Conservation (phyloP, 1,140 invertebrate species). For the Drosophila virilis region DNA sequence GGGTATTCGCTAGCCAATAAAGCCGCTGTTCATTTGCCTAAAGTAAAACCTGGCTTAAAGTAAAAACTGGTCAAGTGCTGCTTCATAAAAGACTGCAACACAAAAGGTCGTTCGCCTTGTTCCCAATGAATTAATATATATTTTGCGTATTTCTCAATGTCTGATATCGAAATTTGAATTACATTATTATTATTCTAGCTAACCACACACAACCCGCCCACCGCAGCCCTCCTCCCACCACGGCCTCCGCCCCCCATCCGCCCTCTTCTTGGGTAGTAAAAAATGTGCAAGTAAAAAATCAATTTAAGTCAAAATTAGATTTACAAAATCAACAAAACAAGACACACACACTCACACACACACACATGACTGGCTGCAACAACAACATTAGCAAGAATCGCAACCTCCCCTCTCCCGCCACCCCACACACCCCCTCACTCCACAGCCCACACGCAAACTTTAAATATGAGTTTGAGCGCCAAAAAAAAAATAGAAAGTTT, state of each 20-base stretch:
- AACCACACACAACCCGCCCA: no score
- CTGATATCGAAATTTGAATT: not conserved
- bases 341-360: slow-evolving; percentile 19
- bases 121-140: slow-evolving; percentile 51
- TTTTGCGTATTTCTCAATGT: not conserved
- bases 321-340: slow-evolving; percentile 73
- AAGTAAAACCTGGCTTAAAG: not conserved
- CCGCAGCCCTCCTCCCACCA: no score
- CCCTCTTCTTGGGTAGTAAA: slow-evolving; percentile 5
- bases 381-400: slow-evolving; percentile 33
- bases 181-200: not conserved
- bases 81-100: not conserved
- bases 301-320: slow-evolving; percentile 80
- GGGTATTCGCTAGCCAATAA: not conserved
- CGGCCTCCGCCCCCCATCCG: no score
- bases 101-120: slow-evolving; percentile 7
- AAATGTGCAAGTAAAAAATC: slow-evolving; percentile 65
- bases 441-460: slow-evolving; percentile 55
- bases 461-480: slow-evolving; percentile 72
- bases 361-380: slow-evolving; percentile 42
- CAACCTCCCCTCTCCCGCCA: not conserved
- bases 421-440: not conserved
- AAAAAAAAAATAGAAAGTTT: slow-evolving; percentile 56
- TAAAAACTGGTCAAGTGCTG: slow-evolving; percentile 31
- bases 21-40: slow-evolving; percentile 52